Evolutionary conservation across 1,140 invertebrate species (phyloP).

Genomic region (Micrasema minimum): DNA sequence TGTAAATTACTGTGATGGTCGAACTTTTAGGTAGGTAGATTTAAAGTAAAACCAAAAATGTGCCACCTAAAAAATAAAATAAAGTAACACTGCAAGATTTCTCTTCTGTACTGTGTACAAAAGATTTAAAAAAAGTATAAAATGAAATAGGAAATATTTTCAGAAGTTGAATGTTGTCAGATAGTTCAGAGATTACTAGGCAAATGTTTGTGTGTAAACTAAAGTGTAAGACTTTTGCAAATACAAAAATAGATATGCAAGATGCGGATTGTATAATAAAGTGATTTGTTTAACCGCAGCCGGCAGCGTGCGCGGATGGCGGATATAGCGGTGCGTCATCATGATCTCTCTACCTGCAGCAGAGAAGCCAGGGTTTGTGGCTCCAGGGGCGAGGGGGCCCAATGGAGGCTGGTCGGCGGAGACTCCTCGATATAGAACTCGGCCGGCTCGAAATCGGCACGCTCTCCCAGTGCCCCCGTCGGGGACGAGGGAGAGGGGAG

Average conservation of each 20-base stretch:
- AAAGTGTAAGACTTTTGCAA: not conserved
- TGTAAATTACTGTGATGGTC: not conserved
- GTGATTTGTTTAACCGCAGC: conserved; percentile 30
- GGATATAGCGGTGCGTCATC: conserved; percentile 40
- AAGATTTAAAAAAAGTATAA: too few species aligned
- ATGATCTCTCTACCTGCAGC: conserved; percentile 68
- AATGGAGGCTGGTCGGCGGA: conserved; percentile 75
- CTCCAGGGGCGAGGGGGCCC: conserved; percentile 63
- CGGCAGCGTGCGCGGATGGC: conserved; percentile 14
- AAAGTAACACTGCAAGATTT: too few species aligned
- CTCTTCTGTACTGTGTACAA: too few species aligned
- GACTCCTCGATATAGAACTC: conserved; percentile 91
- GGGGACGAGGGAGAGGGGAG: conserved; percentile 55
- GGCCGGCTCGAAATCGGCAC: conserved; percentile 77
- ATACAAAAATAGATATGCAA: too few species aligned
- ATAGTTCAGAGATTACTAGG: too few species aligned
- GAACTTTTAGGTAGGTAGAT: too few species aligned
- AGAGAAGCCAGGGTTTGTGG: conserved; percentile 71
- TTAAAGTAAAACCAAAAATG: too few species aligned
- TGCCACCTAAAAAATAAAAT: too few species aligned
- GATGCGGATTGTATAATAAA: too few species aligned
- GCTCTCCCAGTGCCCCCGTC: conserved; percentile 56
- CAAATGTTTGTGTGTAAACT: not conserved
- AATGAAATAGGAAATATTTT: too few species aligned
- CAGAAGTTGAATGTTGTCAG: too few species aligned